Evolutionary conservation across 2,113 vertebrate genomes (phyloP), one percentile per base, ranked within the genome.

Genomic region (Phylloscopus trochilus): DNA sequence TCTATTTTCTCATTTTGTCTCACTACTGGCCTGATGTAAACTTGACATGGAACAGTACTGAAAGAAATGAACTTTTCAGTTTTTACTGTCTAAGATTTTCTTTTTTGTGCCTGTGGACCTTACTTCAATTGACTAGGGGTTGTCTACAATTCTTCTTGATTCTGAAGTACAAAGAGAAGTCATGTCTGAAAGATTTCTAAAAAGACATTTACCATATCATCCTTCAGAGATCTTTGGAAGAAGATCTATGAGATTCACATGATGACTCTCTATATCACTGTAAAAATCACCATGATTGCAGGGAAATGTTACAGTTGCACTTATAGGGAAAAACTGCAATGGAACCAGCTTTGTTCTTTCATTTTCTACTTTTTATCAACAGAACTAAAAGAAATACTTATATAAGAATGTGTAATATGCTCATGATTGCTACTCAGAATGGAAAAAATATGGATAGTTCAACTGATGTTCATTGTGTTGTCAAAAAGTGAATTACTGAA

Each of bases 41-140:
- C 5, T 60, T 89, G 31, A 53, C 23, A 13, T 53, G 55, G 26
- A 92, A 59, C 6, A 41, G 11, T 56, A 74, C 22, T 43, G 28
- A 44, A 81, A 78, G 7, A 41, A 59, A 2, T 0, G 7, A 72
- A 28, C 2, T 37, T 67, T 76, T 76, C 26, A 68, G 20, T 26
- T 83, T 68, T 76, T 84, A 43, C 6, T 39, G 20, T 5, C 18
- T 22, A 46, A 64, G 28, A 19, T 2, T 27, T 55, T 67, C 64
- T 69, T 78, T 49, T 27, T 26, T 11, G n/a, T 56, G 18, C 21
- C 20, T 62, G 21, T 66, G 53, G 55, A 44, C 9, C 18, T 80
- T 46, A 18, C 7, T 41, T 66, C 22, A 69, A 2, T 37, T 49
- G 10, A 17, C 24, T 11, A 6, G 21, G 5, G 2, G 14, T 0